A percentile compares a stretch with the other conserved stretches of the same genome.
phyloP scores from a whole-genome alignment of 2,888 invertebrate genomes.

The Strigamia crassipes region DNA sequence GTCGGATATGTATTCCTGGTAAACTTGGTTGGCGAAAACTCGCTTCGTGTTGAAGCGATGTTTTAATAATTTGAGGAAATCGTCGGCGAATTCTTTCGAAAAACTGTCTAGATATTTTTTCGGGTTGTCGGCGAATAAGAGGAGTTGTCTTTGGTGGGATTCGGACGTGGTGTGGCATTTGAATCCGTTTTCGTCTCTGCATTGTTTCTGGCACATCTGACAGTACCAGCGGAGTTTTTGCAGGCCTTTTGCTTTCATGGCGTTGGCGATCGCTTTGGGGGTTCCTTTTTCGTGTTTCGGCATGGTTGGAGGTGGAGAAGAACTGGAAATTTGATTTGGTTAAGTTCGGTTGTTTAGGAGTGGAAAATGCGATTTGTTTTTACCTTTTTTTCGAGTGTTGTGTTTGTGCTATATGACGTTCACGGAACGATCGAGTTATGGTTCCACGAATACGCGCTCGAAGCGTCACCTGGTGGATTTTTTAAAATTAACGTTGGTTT shows the following conservation, averaged over 20 bases:
- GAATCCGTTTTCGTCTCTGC: constrained; percentile 98
- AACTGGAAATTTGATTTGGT: background rate
- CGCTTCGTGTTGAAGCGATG: constrained; percentile 70
- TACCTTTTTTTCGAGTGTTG: too few relatives aligned
- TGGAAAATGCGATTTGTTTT: too few relatives aligned
- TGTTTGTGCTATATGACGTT: too few relatives aligned
- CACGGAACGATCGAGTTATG: too few relatives aligned
- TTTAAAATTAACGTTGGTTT: too few relatives aligned
- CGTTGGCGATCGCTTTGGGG: constrained; percentile 96
- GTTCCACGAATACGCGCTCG: too few relatives aligned
- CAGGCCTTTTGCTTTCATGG: constrained; percentile 97
- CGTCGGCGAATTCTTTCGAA: constrained; percentile 86
- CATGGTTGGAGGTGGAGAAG: constrained; percentile 61
- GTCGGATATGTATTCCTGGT: constrained; percentile 95
- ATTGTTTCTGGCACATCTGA: constrained; percentile 99
- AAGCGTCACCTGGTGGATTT: too few relatives aligned
- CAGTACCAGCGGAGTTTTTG: constrained; percentile 98
- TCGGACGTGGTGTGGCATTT: constrained; percentile 98
- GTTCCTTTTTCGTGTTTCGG: constrained; percentile 90
- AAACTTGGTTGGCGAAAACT: constrained; percentile 93
- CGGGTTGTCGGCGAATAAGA: constrained; percentile 94
- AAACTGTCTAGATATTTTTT: constrained; percentile 89
- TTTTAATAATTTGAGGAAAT: constrained; percentile 79
- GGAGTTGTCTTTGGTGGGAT: constrained; percentile 92
- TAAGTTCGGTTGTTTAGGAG: too few relatives aligned